phyloP scores from a whole-genome alignment of 2,888 invertebrate species.

The Lymantria monacha region DNA sequence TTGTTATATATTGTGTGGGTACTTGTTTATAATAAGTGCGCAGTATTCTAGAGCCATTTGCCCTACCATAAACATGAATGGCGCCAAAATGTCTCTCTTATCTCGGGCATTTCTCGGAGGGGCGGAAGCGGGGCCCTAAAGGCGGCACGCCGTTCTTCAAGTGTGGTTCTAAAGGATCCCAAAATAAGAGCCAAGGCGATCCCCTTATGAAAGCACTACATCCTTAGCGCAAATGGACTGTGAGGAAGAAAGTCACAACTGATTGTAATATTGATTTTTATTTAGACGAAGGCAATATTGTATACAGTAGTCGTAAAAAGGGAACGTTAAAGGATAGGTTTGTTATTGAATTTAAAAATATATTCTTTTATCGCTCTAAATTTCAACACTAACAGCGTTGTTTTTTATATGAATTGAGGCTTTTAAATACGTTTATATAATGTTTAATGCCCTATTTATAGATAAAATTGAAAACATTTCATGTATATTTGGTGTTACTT shows the following conservation, averaged over 20 bases:
- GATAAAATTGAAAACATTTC: too few species aligned
- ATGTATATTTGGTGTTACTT: too few species aligned
- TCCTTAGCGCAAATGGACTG: constrained; percentile 78
- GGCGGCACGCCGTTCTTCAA: constrained; percentile 68
- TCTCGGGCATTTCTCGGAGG: constrained; percentile 77
- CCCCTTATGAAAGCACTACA: constrained; percentile 73
- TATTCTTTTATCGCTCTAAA: too few species aligned
- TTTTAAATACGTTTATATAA: too few species aligned
- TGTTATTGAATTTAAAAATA: too few species aligned
- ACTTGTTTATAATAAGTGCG: constrained; percentile 79
- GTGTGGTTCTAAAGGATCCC: constrained; percentile 78
- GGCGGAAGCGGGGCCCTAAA: constrained; percentile 74
- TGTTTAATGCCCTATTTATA: too few species aligned
- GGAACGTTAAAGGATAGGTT: too few species aligned
- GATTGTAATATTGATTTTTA: constrained; percentile 78
- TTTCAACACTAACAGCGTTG: too few species aligned
- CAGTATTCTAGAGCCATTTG: constrained; percentile 78
- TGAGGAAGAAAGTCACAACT: constrained; percentile 71
- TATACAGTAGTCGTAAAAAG: neutral
- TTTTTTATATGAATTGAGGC: too few species aligned
- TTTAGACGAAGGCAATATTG: constrained; percentile 53
- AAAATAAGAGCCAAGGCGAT: constrained; percentile 73
- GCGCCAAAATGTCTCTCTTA: constrained; percentile 82
- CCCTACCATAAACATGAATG: constrained; percentile 80
- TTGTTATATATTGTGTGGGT: constrained; percentile 50